phyloP scores from a whole-genome alignment of 2,113 vertebrate genomes.

The Lontra canadensis region DNA sequence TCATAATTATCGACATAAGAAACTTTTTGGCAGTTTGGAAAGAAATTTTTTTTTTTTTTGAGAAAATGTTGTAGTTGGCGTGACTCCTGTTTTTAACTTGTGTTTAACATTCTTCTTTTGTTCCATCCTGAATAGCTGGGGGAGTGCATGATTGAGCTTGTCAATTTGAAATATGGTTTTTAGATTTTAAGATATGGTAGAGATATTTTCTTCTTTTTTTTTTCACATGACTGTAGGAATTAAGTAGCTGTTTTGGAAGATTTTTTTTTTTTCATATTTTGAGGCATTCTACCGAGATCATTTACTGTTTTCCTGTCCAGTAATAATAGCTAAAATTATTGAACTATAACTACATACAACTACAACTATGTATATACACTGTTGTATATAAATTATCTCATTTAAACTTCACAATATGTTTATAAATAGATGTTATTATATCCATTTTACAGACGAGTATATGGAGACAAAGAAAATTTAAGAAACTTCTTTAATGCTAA shows the following conservation, averaged over 20 bases:
- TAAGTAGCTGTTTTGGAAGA: conserved; percentile 56
- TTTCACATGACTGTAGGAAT: conserved; percentile 53
- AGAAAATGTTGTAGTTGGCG: conserved; percentile 64
- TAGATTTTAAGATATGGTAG: conserved; percentile 56
- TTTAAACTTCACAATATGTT: neutral
- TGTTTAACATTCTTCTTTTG: conserved; percentile 81
- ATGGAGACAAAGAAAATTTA: neutral
- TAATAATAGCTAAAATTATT: neutral
- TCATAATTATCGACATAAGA: conserved; percentile 46
- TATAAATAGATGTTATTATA: neutral
- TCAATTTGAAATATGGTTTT: conserved; percentile 74
- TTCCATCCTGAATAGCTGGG: conserved; percentile 75
- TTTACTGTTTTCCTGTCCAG: neutral
- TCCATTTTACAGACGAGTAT: conserved; percentile 11
- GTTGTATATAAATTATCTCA: neutral
- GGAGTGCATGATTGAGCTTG: conserved; percentile 69
- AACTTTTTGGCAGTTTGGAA: conserved; percentile 55
- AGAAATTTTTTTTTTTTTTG: conserved; percentile 19
- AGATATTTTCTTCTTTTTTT: conserved; percentile 53
- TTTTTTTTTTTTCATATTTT: conserved; percentile 42
- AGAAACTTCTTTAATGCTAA: conserved; percentile 10
- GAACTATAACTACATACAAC: neutral
- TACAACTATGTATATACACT: neutral
- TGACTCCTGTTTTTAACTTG: conserved; percentile 76
- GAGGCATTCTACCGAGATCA: conserved; percentile 7